Conservation (phyloP, 1,140 invertebrate genomes). For the Penaeus japonicus region DNA sequence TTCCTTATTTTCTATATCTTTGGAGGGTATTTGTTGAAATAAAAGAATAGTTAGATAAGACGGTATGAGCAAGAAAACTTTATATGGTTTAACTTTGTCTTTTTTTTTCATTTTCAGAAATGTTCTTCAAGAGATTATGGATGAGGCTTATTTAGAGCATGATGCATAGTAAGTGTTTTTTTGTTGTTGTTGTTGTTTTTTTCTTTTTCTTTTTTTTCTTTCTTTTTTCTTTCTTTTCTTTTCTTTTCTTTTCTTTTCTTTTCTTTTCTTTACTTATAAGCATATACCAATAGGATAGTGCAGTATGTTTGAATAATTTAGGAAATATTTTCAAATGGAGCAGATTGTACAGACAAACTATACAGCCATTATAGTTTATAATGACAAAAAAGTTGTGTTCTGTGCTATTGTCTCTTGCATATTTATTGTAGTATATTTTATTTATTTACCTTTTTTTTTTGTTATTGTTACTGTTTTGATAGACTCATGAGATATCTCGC, state of each 20-base stretch:
- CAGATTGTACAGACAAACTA: too few relatives aligned
- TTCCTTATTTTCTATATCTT: too few relatives aligned
- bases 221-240: neutral
- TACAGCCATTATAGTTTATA: too few relatives aligned
- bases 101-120: slow-evolving; percentile 65
- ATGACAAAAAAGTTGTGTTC: too few relatives aligned
- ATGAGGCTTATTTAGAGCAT: slow-evolving; percentile 74
- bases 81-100: neutral
- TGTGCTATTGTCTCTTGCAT: too few relatives aligned
- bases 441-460: neutral
- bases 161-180: slow-evolving; percentile 75
- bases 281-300: too few relatives aligned
- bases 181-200: neutral
- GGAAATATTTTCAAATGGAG: too few relatives aligned
- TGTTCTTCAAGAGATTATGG: slow-evolving; percentile 69
- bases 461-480: neutral
- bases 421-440: slow-evolving; percentile 41
- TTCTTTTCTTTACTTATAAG: too few relatives aligned
- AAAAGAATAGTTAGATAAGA: too few relatives aligned
- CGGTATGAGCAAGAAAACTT: neutral
- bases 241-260: too few relatives aligned
- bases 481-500: slow-evolving; percentile 40
- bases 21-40: too few relatives aligned
- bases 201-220: neutral
- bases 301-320: too few relatives aligned